Evolutionary conservation across 2,888 invertebrate species (phyloP), one percentile per base, ranked within the genome.

Genomic region (Volucella inflata): DNA sequence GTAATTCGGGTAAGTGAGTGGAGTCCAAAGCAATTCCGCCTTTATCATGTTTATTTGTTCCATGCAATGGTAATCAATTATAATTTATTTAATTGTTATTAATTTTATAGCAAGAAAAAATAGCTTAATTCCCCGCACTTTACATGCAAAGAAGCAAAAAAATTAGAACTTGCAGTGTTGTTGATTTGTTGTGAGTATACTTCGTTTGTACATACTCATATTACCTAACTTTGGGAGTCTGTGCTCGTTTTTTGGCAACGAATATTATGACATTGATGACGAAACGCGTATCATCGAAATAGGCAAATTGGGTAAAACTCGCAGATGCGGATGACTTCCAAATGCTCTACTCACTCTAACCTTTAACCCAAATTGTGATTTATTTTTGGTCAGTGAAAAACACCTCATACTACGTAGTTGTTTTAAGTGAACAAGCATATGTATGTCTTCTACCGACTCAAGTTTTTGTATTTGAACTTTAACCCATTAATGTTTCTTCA

Each of bases 151-250:
- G 8, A 38, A 36, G 4, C 12, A 36, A n/a, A 8, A 14, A 14
- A 11, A 21, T 12, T 55, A 30, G 46, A 30, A 42, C 17, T 59
- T 59, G 36, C 38, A 38, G 2, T 30, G 30, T 30, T 30, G 30
- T 30, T 30, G n/a, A 53, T 75, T 57, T 44, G 44, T 9, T 57
- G 3, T 75, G 30, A 30, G 17, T 14, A 14, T 8, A 36, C 38
- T n/a, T 16, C 38, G 36, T 53, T 40, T 57, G 36, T 12, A 30
- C 30, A 30, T 30, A 6, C 0, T 30, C 30, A 6, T 30, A 74
- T 79, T 80, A 80, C 67, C 80, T 80, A 75, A 80, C 67, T 74
- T 12, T 2, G 4, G 2, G 14, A 21, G 57, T 71, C 38, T 38
- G 2, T 42, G 50, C 59, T 70, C 10, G 10, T 64, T 74, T 64